phyloP scores from a whole-genome alignment of 1,140 invertebrate species.

The Hyphantria cunea region DNA sequence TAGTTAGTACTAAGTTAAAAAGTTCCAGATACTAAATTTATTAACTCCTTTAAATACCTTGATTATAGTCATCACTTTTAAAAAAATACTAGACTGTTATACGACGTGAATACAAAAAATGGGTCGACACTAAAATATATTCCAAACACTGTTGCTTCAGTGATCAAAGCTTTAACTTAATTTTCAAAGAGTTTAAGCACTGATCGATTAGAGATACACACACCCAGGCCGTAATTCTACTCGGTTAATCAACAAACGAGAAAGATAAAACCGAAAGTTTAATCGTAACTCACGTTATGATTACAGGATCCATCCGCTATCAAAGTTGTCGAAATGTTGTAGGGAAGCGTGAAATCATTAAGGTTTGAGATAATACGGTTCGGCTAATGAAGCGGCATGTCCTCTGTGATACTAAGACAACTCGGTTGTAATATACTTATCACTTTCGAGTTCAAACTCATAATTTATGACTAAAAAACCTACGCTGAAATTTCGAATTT shows the following conservation, averaged over 20 bases:
- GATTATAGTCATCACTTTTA: no score
- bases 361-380: constrained; percentile 64
- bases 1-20: no score
- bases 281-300: constrained; percentile 70
- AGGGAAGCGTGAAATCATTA: constrained; percentile 72
- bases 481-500: no score
- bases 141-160: no score
- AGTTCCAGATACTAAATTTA: no score
- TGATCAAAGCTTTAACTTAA: constrained; percentile 47
- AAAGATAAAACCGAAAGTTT: constrained; percentile 71
- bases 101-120: no score
- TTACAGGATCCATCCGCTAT: constrained; percentile 53
- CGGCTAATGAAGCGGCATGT: constrained; percentile 55
- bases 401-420: constrained; percentile 4
- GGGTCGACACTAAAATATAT: no score
- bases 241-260: constrained; percentile 59
- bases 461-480: neutral
- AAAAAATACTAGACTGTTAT: no score
- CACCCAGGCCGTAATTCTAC: constrained; percentile 61
- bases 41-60: no score
- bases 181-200: constrained; percentile 55
- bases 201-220: constrained; percentile 64
- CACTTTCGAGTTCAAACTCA: constrained; percentile 12
- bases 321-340: constrained; percentile 65
- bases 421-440: constrained; percentile 3